A percentile compares a stretch with the other conserved stretches of the same genome.
Conservation (phyloP, 2,113 vertebrate species). For the Meles meles region DNA sequence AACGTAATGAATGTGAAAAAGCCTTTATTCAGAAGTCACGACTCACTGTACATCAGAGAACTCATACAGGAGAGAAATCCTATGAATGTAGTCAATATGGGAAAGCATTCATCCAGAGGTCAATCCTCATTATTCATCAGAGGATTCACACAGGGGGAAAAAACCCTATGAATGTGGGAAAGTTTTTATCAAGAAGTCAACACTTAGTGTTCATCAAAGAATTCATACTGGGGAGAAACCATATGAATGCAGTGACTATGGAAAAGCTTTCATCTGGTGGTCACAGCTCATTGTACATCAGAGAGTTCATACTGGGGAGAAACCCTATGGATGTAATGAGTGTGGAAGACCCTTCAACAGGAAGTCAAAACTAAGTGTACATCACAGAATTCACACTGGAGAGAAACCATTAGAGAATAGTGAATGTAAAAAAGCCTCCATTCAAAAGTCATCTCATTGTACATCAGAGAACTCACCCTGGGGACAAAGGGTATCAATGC, state of each 20-base stretch:
- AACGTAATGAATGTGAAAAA: constrained; percentile 56
- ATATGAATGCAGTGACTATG: constrained; percentile 81
- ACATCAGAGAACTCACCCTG: constrained; percentile 8
- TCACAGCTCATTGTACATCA: constrained; percentile 73
- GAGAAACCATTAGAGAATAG: not conserved
- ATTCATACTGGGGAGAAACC: constrained; percentile 56
- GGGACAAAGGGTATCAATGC: constrained; percentile 27
- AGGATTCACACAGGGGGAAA: constrained; percentile 49
- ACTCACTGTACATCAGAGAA: constrained; percentile 81
- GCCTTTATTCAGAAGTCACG: constrained; percentile 76
- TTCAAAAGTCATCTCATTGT: not conserved
- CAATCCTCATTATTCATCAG: constrained; percentile 78
- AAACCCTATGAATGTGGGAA: constrained; percentile 82
- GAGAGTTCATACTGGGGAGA: constrained; percentile 80
- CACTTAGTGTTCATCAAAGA: constrained; percentile 76
- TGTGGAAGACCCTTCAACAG: constrained; percentile 58
- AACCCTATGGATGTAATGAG: constrained; percentile 32
- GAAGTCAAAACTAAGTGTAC: not conserved
- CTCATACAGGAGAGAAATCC: constrained; percentile 81
- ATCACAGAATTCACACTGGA: not conserved
- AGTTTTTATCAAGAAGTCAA: constrained; percentile 79
- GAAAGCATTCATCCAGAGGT: constrained; percentile 81
- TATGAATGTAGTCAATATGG: constrained; percentile 81
- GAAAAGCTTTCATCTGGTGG: constrained; percentile 78
- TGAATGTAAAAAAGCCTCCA: not conserved